phyloP scores from a whole-genome alignment of 2,113 vertebrate species.

The Crotalus horridus region DNA sequence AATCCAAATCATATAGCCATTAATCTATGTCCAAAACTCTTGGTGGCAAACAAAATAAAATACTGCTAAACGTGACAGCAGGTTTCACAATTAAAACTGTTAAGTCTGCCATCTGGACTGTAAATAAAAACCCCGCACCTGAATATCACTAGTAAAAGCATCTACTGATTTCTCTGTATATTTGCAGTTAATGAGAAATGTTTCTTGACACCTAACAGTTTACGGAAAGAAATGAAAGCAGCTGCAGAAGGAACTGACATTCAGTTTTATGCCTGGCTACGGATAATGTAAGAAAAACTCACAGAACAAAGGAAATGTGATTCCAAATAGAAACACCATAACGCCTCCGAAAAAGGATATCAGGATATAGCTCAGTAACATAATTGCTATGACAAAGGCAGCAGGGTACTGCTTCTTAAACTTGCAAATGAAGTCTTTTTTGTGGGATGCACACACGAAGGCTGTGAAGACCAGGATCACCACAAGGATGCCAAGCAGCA shows the following conservation, averaged over 20 bases:
- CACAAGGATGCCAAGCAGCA: conserved; percentile 83
- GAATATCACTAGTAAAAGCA: not conserved
- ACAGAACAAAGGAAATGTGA: conserved; percentile 88
- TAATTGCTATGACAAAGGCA: conserved; percentile 76
- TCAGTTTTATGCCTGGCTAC: not conserved
- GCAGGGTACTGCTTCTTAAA: conserved; percentile 88
- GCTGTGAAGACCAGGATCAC: conserved; percentile 82
- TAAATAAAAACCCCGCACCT: not conserved
- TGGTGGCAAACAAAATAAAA: not conserved
- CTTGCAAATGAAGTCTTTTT: conserved; percentile 78
- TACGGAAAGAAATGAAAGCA: not conserved
- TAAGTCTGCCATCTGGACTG: not conserved
- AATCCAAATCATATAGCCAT: not conserved
- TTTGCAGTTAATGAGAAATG: not conserved
- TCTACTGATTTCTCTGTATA: not conserved
- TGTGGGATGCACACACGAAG: conserved; percentile 85
- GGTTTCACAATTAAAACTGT: not conserved
- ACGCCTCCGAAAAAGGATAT: conserved; percentile 90
- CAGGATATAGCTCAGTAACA: conserved; percentile 86
- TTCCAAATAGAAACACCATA: conserved; percentile 89
- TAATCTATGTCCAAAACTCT: not conserved
- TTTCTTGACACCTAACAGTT: not conserved
- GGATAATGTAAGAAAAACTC: conserved; percentile 62
- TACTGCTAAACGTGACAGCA: not conserved
- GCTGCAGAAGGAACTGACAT: not conserved